phyloP scores from a whole-genome alignment of 2,113 vertebrate species.

The Rhinolophus sinicus region DNA sequence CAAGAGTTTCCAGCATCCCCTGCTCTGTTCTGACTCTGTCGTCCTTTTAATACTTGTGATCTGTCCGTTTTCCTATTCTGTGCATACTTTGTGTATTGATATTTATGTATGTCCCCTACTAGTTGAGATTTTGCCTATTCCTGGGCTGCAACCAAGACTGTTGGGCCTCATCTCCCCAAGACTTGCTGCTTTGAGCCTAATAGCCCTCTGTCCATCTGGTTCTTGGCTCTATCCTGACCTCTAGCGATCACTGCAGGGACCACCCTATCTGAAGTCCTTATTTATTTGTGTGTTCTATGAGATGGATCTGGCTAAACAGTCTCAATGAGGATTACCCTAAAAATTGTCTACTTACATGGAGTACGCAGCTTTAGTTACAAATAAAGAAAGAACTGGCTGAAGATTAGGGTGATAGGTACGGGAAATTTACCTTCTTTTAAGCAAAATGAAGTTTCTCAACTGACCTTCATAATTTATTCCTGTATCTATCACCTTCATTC shows the following conservation, averaged over 20 bases:
- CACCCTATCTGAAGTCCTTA: neutral
- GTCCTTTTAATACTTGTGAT: neutral
- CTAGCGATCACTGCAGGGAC: neutral
- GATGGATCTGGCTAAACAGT: neutral
- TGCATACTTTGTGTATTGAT: neutral
- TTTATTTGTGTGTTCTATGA: fast-evolving
- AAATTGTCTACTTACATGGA: neutral
- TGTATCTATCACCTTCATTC: neutral
- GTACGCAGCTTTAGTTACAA: neutral
- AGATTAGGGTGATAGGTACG: neutral
- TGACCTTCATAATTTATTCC: neutral
- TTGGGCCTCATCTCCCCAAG: too few species aligned
- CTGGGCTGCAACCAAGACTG: neutral
- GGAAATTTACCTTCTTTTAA: neutral
- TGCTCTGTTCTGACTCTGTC: neutral
- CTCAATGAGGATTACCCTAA: neutral
- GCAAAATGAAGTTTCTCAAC: neutral
- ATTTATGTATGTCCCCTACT: neutral
- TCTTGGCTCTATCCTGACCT: constrained; percentile 50
- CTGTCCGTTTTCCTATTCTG: neutral
- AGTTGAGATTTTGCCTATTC: neutral
- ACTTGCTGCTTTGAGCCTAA: neutral
- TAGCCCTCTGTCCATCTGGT: neutral
- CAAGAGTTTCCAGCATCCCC: neutral
- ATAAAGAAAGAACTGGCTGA: neutral